Evolutionary conservation across 2,888 invertebrate species (phyloP).

Genomic region (Caenorhabditis afra): DNA sequence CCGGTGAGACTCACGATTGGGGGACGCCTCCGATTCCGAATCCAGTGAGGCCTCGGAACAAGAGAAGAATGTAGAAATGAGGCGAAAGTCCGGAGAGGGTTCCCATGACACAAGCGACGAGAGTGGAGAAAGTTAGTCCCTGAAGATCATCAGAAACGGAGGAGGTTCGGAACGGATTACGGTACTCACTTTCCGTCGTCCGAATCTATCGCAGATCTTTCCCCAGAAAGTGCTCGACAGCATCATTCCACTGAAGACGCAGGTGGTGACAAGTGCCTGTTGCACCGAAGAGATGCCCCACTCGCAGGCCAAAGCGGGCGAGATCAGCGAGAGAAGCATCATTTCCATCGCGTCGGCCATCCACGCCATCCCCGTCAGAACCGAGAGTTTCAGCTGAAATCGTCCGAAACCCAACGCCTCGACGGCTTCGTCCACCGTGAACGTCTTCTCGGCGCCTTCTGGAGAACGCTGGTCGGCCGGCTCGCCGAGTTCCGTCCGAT

Average conservation of each 20-base stretch:
- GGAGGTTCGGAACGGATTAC: neutral
- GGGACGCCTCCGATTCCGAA: constrained; percentile 97
- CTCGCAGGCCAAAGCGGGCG: constrained; percentile 93
- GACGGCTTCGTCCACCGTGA: constrained; percentile 83
- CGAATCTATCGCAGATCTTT: constrained; percentile 88
- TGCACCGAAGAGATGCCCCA: constrained; percentile 87
- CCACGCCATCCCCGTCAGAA: constrained; percentile 83
- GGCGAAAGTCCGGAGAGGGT: constrained; percentile 92
- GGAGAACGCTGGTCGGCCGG: constrained; percentile 46
- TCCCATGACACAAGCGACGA: constrained; percentile 92
- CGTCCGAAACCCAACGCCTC: constrained; percentile 83
- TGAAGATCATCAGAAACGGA: constrained; percentile 81
- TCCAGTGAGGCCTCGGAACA: constrained; percentile 93
- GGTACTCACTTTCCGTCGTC: constrained; percentile 69
- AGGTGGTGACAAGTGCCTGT: constrained; percentile 90
- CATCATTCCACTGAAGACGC: constrained; percentile 96
- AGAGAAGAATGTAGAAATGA: constrained; percentile 91
- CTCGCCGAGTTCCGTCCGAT: constrained; percentile 62
- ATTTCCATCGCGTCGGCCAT: constrained; percentile 99
- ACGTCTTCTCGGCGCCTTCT: constrained; percentile 62
- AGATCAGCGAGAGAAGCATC: constrained; percentile 94
- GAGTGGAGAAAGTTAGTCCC: constrained; percentile 93
- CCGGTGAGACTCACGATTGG: constrained; percentile 95
- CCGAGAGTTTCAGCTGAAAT: constrained; percentile 82
- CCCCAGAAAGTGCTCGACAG: constrained; percentile 96